phyloP scores from a whole-genome alignment of 2,113 vertebrate genomes.

The Heterotilapia buettikoferi region DNA sequence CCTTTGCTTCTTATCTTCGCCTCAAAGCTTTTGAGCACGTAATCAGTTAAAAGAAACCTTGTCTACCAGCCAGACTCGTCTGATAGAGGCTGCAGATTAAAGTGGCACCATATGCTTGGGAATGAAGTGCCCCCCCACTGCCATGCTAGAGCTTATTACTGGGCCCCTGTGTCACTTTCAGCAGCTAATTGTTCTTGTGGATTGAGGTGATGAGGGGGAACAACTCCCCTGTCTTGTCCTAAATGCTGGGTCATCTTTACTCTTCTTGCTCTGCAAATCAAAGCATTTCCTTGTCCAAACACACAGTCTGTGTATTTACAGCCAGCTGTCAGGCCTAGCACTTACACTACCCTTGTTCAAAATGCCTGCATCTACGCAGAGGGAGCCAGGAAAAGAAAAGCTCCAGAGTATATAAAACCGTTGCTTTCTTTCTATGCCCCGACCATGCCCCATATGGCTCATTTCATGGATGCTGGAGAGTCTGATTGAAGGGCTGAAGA shows the following conservation, averaged over 20 bases:
- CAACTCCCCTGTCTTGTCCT: not conserved
- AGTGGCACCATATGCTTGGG: constrained; percentile 41
- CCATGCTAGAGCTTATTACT: constrained; percentile 22
- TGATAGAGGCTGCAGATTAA: constrained; percentile 42
- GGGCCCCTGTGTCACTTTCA: constrained; percentile 45
- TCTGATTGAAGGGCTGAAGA: constrained; percentile 51
- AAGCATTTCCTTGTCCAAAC: not conserved
- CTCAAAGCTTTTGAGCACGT: not conserved
- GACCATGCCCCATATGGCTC: constrained; percentile 25
- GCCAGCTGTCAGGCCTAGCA: not conserved
- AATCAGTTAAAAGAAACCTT: not conserved
- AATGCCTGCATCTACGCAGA: not conserved
- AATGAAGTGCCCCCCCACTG: not conserved
- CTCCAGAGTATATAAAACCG: not conserved
- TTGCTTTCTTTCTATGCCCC: not conserved
- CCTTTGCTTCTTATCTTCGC: not conserved
- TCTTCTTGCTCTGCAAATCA: not conserved
- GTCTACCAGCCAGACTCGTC: not conserved
- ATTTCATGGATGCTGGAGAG: constrained; percentile 58
- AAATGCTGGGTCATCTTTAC: constrained; percentile 13
- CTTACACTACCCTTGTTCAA: not conserved
- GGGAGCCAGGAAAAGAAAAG: not conserved
- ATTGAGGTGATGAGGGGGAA: not conserved
- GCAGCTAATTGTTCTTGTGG: constrained; percentile 28
- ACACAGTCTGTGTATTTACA: not conserved